A percentile compares a stretch with the other conserved stretches of the same genome.
Conservation (phyloP, 2,888 invertebrate species). For the Thymelicus acteon region DNA sequence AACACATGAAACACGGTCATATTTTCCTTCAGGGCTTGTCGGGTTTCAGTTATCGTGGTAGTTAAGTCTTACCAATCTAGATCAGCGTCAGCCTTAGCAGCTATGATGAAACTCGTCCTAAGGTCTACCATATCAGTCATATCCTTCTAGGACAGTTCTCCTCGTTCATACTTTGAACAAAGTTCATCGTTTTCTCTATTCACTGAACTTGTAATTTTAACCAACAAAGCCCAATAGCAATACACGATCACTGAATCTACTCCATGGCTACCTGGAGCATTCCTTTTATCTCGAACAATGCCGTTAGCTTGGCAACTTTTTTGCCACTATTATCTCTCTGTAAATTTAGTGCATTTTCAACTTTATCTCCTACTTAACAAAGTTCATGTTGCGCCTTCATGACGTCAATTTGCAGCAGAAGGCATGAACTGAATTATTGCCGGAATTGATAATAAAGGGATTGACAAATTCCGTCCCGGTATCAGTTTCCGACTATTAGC, state of each 20-base stretch:
- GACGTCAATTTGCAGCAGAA: constrained; percentile 40
- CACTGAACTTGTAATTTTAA: constrained; percentile 57
- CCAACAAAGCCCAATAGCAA: constrained; percentile 17
- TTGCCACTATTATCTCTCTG: constrained; percentile 55
- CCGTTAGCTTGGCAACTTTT: constrained; percentile 52
- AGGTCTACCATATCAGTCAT: background rate
- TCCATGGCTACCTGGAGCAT: constrained; percentile 69
- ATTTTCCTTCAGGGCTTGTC: too few relatives aligned
- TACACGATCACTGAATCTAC: constrained; percentile 53
- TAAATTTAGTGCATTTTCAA: constrained; percentile 6
- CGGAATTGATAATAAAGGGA: constrained; percentile 78
- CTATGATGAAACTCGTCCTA: too few relatives aligned
- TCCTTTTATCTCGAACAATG: constrained; percentile 66
- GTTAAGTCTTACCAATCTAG: too few relatives aligned
- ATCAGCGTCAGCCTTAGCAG: too few relatives aligned
- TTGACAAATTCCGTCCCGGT: constrained; percentile 71
- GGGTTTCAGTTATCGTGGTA: too few relatives aligned
- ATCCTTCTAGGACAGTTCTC: background rate
- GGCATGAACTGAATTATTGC: constrained; percentile 70
- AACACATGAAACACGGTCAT: too few relatives aligned
- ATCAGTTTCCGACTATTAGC: constrained; percentile 80
- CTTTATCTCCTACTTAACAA: constrained; percentile 3
- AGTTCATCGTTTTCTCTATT: constrained; percentile 53
- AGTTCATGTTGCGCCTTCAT: constrained; percentile 1
- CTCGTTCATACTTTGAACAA: constrained; percentile 10